Evolutionary conservation across 1,140 invertebrate species (phyloP).

Genomic region (Lucilia cuprina): DNA sequence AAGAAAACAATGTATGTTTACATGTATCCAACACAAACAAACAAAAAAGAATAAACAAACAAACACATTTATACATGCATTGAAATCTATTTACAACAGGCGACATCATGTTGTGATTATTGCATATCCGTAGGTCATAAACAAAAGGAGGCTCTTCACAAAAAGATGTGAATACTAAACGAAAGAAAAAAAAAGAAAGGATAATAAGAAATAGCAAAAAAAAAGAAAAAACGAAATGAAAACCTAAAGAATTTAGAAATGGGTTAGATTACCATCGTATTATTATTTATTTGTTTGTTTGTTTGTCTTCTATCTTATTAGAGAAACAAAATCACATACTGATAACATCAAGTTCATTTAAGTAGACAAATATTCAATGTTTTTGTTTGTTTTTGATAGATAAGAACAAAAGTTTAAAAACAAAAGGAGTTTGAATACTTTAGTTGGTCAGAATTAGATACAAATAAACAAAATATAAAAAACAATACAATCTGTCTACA

Average conservation of each 20-base stretch:
- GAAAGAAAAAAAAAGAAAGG: neutral
- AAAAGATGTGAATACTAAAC: neutral
- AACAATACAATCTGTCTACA: too few species aligned
- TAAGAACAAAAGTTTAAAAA: too few species aligned
- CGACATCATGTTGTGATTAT: constrained; percentile 16
- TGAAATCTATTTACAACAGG: neutral
- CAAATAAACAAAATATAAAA: too few species aligned
- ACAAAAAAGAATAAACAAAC: too few species aligned
- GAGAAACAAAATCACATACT: neutral
- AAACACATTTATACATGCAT: neutral
- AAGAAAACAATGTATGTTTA: constrained; percentile 6
- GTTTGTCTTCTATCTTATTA: neutral
- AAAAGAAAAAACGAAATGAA: neutral
- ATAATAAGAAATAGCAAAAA: too few species aligned
- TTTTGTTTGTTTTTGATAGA: too few species aligned
- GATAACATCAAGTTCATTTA: neutral
- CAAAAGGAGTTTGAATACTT: too few species aligned
- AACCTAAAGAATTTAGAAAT: neutral
- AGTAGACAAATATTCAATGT: neutral
- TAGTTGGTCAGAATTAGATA: too few species aligned
- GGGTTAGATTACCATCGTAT: constrained; percentile 31
- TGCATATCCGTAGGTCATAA: constrained; percentile 27
- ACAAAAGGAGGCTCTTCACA: constrained; percentile 19
- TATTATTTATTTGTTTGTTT: neutral
- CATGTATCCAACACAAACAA: neutral